These are phyloP conservation scores for Forbesichthys papilliferus DNA, from an alignment of 2,113 vertebrate genomes.

Conservation along the genomic window DNA sequence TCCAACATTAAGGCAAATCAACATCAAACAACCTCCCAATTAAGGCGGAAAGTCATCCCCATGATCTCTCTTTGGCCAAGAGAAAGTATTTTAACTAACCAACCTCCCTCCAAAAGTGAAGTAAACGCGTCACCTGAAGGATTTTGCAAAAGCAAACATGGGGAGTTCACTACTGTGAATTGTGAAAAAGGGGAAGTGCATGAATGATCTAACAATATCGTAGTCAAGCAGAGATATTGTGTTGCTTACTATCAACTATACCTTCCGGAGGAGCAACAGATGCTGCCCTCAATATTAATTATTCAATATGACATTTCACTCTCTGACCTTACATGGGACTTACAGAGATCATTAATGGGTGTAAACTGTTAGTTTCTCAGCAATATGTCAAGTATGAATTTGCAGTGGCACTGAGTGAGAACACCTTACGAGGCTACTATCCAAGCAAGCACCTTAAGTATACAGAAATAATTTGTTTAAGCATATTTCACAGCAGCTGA, in stretches of 20 bases:
- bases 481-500: neutral
- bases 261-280: conserved; percentile 19
- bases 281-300: conserved; percentile 37
- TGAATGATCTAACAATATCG: neutral
- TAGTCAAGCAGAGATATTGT: no score
- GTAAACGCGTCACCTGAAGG: conserved; percentile 29
- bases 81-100: conserved; percentile 33
- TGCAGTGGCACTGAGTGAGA: neutral
- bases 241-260: no score
- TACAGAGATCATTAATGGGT: neutral
- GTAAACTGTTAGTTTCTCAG: neutral
- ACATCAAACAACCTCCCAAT: conserved; percentile 73
- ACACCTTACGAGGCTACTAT: neutral
- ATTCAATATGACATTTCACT: conserved; percentile 17
- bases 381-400: no score
- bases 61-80: conserved; percentile 56
- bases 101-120: conserved; percentile 38
- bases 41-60: conserved; percentile 53
- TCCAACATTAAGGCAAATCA: conserved; percentile 33
- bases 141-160: conserved; percentile 36
- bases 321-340: conserved; percentile 15
- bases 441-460: neutral
- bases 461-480: neutral
- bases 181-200: conserved; percentile 10
- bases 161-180: conserved; percentile 4